Conservation (phyloP, 2,797 vertebrate species). For the Numenius phaeopus region DNA sequence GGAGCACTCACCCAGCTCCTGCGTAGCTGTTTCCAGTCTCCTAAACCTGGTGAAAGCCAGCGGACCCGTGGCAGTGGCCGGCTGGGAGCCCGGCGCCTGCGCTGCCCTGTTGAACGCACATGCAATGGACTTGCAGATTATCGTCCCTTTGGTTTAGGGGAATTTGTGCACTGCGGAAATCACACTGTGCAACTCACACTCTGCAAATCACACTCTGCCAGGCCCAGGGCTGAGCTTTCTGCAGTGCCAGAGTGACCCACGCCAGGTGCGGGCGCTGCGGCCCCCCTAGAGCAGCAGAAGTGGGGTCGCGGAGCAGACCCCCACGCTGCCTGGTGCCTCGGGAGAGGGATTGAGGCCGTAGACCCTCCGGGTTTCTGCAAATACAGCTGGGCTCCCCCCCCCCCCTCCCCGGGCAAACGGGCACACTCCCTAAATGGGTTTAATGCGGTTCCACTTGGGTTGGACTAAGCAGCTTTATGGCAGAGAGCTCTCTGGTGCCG, state of each 20-base stretch:
- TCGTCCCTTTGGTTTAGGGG: not conserved
- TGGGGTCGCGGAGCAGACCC: fast-evolving
- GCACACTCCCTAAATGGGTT: not conserved
- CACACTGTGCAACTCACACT: not conserved
- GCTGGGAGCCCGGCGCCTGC: not conserved
- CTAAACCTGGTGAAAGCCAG: fast-evolving
- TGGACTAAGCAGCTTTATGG: slow-evolving; percentile 38
- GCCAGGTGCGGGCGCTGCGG: fast-evolving
- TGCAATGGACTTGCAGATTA: not conserved
- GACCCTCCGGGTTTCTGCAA: not conserved
- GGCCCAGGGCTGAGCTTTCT: not conserved
- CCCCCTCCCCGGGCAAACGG: not conserved
- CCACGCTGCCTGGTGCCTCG: not conserved
- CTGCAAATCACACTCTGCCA: not conserved
- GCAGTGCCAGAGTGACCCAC: not conserved
- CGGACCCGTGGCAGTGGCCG: not conserved
- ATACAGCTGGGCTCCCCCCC: not conserved
- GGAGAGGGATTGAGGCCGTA: not conserved
- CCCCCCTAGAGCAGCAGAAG: fast-evolving
- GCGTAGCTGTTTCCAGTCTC: not conserved
- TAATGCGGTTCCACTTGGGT: not conserved
- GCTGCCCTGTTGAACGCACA: fast-evolving
- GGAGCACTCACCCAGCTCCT: not conserved
- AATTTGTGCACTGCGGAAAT: fast-evolving
- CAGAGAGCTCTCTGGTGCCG: not conserved